Percentiles rank a stretch among this genome's conserved stretches.
These are phyloP conservation scores for Oryzias woworae DNA, from an alignment of 2,113 vertebrate genomes.

Conservation along the genomic window DNA sequence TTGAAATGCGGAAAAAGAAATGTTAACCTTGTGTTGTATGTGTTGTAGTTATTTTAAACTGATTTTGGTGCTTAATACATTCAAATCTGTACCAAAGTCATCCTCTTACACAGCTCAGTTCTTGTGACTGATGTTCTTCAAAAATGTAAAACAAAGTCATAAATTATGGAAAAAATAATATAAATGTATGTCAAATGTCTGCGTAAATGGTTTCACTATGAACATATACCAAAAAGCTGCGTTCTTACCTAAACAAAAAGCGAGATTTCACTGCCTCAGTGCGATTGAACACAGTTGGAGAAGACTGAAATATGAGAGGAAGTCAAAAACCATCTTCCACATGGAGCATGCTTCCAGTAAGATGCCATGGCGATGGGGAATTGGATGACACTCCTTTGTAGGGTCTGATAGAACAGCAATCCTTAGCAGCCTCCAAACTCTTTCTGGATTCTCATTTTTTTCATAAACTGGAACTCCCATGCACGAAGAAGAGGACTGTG, in stretches of 20 bases:
- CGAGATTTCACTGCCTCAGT: conserved; percentile 33
- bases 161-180: conserved; percentile 27
- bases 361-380: conserved; percentile 33
- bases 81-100: not conserved
- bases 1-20: not conserved
- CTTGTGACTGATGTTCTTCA: conserved; percentile 16
- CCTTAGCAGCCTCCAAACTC: conserved; percentile 18
- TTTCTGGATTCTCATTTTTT: not conserved
- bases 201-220: not conserved
- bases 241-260: conserved; percentile 58
- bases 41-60: too few relatives aligned
- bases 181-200: not conserved
- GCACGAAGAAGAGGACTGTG: not conserved
- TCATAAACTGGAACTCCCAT: not conserved
- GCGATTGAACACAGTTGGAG: conserved; percentile 33
- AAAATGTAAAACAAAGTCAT: conserved; percentile 16
- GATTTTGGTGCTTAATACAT: not conserved
- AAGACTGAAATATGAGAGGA: conserved; percentile 22
- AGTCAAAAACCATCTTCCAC: conserved; percentile 49
- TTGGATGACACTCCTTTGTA: conserved; percentile 25
- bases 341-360: conserved; percentile 43
- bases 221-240: not conserved
- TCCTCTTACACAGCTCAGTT: not conserved
- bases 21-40: not conserved
- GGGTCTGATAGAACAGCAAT: conserved; percentile 10